Evolutionary conservation across 2,888 invertebrate species (phyloP).

Genomic region (Agonopterix heracliana): DNA sequence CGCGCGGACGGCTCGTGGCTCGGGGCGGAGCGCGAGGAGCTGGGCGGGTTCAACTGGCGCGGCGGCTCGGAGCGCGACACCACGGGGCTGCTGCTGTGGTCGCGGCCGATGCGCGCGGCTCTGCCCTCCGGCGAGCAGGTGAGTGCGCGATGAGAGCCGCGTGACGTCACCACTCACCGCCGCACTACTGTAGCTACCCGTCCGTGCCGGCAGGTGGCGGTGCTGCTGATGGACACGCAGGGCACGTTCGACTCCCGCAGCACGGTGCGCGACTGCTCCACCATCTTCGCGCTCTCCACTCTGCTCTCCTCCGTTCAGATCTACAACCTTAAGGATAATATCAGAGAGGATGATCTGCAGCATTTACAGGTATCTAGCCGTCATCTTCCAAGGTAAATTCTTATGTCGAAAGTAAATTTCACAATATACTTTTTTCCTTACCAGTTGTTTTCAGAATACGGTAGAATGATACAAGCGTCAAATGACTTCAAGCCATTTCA

Average conservation of each 20-base stretch:
- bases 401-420: not conserved
- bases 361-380: conserved; percentile 4
- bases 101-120: conserved; percentile 77
- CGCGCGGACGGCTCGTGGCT: conserved; percentile 77
- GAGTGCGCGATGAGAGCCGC: not conserved
- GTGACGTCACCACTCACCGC: not conserved
- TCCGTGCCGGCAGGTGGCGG: conserved; percentile 76
- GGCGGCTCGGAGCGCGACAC: conserved; percentile 97
- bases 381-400: too few species aligned
- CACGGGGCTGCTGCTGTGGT: conserved; percentile 98
- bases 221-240: conserved; percentile 93
- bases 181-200: not conserved
- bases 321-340: conserved; percentile 4
- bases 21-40: conserved; percentile 86
- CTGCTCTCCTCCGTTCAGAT: conserved; percentile 76
- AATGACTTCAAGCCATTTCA: conserved; percentile 84
- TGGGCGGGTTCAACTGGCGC: conserved; percentile 96
- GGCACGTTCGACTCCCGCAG: conserved; percentile 96
- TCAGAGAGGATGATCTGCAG: conserved; percentile 2
- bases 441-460: conserved; percentile 94
- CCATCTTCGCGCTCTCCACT: conserved; percentile 82
- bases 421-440: not conserved
- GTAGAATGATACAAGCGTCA: conserved; percentile 88
- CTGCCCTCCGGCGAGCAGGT: conserved; percentile 1
- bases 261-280: conserved; percentile 95